Base-by-base conservation (phyloP, 2,797 vertebrate genomes). In the Clarias fuscus region DNA sequence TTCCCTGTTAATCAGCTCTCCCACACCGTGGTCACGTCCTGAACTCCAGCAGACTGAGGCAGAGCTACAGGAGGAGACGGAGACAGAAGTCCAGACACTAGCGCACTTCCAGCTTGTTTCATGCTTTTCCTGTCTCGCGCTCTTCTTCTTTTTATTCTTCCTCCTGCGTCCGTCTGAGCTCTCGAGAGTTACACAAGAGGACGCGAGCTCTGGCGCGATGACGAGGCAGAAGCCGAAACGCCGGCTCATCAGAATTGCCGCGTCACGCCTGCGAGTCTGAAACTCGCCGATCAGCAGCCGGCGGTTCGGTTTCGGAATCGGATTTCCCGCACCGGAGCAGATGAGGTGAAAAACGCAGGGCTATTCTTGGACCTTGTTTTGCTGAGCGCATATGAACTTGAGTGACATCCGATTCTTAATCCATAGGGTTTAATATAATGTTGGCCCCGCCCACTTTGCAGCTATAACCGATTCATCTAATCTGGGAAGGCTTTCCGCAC, bases 301-400 rank as follows among this genome's bases (percentile, higher is more conserved):
- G 24, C 20, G 67, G 64, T 72, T 33, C 18, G n/a, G 7, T 8
- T 53, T 30, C 14, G 24, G 62, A 48, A 20, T 87, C 86, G 18
- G 0, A 30, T 83, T 53, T 62, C 73, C 53, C 17, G 15, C 11
- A 4, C 62, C 70, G 24, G 18, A 58, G 58, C 70, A 65, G 13
- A 1, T 37, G 70, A 82, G 33, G 71, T 14, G 33, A 72, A 53
- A 79, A 72, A 14, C 53, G 17, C 1, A 71, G 18, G 53, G n/a
- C 53, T 59, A 77, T 67, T 82, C 37, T 37, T 84, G 68, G 83
- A n/a, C 53, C 7, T 3, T 4, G 62, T 76, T 85, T 62, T 37
- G 71, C 56, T 76, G 13, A 48, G 62, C 70, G 22, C 0, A 13
- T 53, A 53, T 53, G 11, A 53, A 53, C 48, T 53, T 53, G 48